Evolutionary conservation across 2,113 vertebrate species (phyloP), one percentile per base, ranked within the genome.

Genomic region (Lampris incognitus): DNA sequence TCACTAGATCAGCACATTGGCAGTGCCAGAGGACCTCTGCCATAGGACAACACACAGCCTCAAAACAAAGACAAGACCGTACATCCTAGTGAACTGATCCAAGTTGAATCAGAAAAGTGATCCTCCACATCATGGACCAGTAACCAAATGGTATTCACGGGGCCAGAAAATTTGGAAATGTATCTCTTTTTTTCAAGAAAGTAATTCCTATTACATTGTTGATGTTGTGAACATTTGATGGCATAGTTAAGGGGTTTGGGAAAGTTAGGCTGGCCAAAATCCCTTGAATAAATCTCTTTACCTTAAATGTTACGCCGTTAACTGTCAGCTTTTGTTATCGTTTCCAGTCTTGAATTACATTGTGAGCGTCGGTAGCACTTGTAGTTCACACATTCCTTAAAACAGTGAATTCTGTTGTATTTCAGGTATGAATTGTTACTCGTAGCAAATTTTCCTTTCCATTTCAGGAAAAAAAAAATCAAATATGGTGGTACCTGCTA

Each of bases 251-350:
- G 65, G 80, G 77, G 69, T 83, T 78, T 84, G 74, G 80, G 79
- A 72, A 41, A 67, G 60, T 72, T 49, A 72, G 11, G 6, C 44
- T 0, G 48, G 76, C 65, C 80, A 77, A 82, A 74, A 61, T 9
- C 64, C 58, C 52, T 37, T 4, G 37, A 56, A 37, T 39, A 3
- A 9, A 54, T 69, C 52, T 54, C 38, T 72, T 70, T 69, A 85
- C 83, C 85, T 75, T 84, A 78, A 88, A 85, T 88, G 87, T 90
- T 91, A 89, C 82, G 81, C 86, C 84, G 87, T 86, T 66, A 40
- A 69, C 39, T 74, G 69, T 79, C 69, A 71, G 69, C 76, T 80
- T 82, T 51, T 49, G 52, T 71, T 66, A 42, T 51, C 80, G 1
- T 69, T 84, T 81, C 24, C 6, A 51, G 71, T 81, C 72, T 80